These are phyloP conservation scores for Phylloscopus whistleri DNA, from an alignment of 2,113 vertebrate genomes.

Conservation along the genomic window DNA sequence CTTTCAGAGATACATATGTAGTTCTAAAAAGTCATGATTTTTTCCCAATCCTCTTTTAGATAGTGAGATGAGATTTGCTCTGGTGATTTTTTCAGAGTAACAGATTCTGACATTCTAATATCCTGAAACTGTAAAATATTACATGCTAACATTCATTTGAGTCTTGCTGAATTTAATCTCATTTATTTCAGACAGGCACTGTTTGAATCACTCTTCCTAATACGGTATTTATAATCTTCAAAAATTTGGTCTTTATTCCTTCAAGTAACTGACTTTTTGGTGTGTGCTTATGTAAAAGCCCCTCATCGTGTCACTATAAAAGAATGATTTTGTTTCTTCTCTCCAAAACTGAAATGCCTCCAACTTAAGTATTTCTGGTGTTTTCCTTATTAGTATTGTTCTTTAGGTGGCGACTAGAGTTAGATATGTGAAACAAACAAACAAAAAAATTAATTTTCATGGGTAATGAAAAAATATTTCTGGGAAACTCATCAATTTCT, in stretches of 20 bases:
- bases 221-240: neutral
- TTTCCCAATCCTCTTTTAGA: neutral
- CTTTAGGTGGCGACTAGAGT: neutral
- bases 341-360: neutral
- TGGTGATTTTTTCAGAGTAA: neutral
- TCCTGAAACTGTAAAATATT: neutral
- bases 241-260: neutral
- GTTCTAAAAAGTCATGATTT: neutral
- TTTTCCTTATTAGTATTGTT: neutral
- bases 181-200: neutral
- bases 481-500: neutral
- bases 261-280: neutral
- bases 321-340: neutral
- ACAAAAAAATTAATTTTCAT: neutral
- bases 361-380: neutral
- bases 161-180: neutral
- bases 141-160: neutral
- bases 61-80: neutral
- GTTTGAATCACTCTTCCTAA: neutral
- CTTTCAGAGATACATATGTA: neutral
- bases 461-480: neutral
- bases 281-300: neutral
- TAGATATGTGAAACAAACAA: neutral
- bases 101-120: neutral
- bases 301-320: neutral